Conservation (phyloP, 1,140 invertebrate genomes). For the Lepidostoma basale region DNA sequence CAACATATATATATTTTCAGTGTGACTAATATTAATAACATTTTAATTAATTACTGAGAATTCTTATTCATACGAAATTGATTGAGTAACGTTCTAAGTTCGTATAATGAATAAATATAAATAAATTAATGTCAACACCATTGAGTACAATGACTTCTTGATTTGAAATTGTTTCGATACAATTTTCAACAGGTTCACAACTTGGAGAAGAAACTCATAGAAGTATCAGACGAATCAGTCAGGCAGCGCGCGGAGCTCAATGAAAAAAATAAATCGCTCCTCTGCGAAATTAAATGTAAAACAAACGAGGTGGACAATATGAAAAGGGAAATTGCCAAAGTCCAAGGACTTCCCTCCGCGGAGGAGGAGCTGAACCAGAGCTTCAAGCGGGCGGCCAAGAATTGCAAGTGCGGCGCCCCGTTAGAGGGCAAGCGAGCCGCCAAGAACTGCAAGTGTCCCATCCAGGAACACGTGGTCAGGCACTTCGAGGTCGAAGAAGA, state of each 20-base stretch:
- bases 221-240: constrained; percentile 55
- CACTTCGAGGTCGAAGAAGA: no score
- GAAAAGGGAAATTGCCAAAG: constrained; percentile 54
- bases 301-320: constrained; percentile 59
- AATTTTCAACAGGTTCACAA: constrained; percentile 55
- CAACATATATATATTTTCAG: no score
- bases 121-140: no score
- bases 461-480: no score
- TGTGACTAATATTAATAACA: no score
- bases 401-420: constrained; percentile 5
- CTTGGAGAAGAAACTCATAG: constrained; percentile 59
- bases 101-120: no score
- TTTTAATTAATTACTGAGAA: no score
- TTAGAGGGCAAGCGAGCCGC: no score
- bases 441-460: background rate
- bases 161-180: background rate
- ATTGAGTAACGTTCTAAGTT: no score
- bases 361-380: constrained; percentile 53
- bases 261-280: constrained; percentile 57
- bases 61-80: no score
- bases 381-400: background rate
- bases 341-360: constrained; percentile 51
- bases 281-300: constrained; percentile 57
- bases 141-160: background rate
- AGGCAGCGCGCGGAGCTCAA: constrained; percentile 58